A percentile compares a stretch with the other conserved stretches of the same genome.
phyloP scores from a whole-genome alignment of 2,888 invertebrate species.

The Chironomus riparius region DNA sequence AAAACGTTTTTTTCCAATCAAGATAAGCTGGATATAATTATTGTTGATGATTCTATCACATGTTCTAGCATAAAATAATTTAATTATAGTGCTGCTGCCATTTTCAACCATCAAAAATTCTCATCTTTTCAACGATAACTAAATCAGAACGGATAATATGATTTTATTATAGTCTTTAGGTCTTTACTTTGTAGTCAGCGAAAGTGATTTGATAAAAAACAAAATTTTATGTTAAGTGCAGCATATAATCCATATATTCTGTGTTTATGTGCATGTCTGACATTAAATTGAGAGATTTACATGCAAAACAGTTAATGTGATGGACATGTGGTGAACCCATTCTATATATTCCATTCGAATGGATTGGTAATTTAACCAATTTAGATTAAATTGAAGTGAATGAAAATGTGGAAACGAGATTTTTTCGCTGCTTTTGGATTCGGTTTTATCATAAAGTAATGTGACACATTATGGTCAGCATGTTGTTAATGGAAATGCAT shows the following conservation, averaged over 20 bases:
- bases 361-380: background rate
- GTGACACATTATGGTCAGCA: background rate
- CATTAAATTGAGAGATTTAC: background rate
- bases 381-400: background rate
- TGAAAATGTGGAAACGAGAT: background rate
- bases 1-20: no score
- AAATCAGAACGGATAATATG: background rate
- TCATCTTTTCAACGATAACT: background rate
- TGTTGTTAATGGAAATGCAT: background rate
- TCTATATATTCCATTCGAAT: background rate
- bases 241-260: no score
- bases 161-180: no score
- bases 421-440: background rate
- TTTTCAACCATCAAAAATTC: background rate
- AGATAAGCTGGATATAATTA: background rate
- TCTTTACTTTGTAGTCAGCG: background rate
- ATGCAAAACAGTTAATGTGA: background rate
- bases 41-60: background rate
- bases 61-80: background rate
- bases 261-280: no score
- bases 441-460: background rate
- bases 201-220: background rate
- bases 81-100: background rate
- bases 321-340: background rate
- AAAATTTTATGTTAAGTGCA: background rate